A percentile compares a stretch with the other conserved stretches of the same genome.
Conservation (phyloP, 1,140 invertebrate species). For the Pseudobourletiella spinata region DNA sequence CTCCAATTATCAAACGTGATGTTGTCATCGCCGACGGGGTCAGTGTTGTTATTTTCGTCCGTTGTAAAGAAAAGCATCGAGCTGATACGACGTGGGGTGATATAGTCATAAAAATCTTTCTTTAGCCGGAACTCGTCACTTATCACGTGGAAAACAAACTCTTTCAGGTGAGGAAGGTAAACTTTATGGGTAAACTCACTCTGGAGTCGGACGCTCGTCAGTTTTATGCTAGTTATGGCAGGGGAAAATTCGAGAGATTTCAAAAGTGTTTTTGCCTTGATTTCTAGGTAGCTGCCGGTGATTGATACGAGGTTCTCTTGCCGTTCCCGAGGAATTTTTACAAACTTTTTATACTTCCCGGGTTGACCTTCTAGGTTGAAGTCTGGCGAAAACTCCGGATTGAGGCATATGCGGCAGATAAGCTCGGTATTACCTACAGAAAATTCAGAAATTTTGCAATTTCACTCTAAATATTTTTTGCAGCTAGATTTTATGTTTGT, state of each 20-base stretch:
- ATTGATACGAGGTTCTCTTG: background rate
- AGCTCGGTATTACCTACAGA: background rate
- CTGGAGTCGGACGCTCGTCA: background rate
- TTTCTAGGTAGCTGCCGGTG: background rate
- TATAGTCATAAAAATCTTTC: background rate
- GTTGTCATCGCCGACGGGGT: background rate
- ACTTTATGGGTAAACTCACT: background rate
- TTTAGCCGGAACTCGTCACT: background rate
- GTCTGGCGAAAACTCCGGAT: background rate
- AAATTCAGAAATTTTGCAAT: background rate
- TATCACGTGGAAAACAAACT: background rate
- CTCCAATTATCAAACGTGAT: background rate
- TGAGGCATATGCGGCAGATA: background rate
- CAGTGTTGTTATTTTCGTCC: background rate
- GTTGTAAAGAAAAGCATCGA: background rate
- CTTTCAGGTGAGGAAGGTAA: background rate
- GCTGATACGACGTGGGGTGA: background rate
- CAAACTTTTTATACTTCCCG: background rate
- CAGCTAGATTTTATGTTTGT: too few relatives aligned
- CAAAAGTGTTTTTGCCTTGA: background rate
- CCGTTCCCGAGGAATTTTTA: background rate
- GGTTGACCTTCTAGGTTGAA: background rate
- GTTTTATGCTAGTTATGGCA: background rate
- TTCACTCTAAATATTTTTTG: background rate
- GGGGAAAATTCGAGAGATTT: background rate